phyloP scores from a whole-genome alignment of 2,113 vertebrate species.

The Platycercus adscitus region DNA sequence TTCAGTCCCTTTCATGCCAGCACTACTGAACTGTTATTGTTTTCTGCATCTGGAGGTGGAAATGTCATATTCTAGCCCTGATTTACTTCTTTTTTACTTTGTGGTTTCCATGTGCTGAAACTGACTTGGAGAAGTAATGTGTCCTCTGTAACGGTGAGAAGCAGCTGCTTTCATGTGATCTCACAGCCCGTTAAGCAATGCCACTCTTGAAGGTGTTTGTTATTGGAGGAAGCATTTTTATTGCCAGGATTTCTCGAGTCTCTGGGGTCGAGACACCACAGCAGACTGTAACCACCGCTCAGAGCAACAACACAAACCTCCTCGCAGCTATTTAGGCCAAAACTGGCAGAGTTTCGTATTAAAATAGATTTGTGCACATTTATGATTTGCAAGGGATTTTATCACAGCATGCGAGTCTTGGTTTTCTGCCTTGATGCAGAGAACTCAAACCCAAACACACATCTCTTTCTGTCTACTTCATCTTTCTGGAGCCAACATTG shows the following conservation, averaged over 20 bases:
- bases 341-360: not conserved
- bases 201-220: slow-evolving; percentile 38
- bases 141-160: not conserved
- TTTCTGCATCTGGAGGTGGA: slow-evolving; percentile 54
- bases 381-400: not conserved
- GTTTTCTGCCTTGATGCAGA: not conserved
- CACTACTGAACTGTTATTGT: not conserved
- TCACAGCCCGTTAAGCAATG: not conserved
- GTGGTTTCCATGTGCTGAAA: slow-evolving; percentile 28
- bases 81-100: not conserved
- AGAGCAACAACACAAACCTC: not conserved
- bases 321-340: not conserved
- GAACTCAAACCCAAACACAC: not conserved
- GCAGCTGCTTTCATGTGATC: slow-evolving; percentile 22
- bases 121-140: not conserved
- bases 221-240: not conserved
- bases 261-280: not conserved
- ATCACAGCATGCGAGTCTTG: not conserved
- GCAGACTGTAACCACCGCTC: not conserved
- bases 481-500: not conserved
- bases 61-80: not conserved
- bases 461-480: not conserved
- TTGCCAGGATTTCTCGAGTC: not conserved
- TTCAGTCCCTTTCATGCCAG: slow-evolving; percentile 36
- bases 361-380: not conserved